Percentiles rank a stretch among this genome's conserved stretches.
These are phyloP conservation scores for Rotaria socialis DNA, from an alignment of 2,888 invertebrate genomes.

Conservation along the genomic window DNA sequence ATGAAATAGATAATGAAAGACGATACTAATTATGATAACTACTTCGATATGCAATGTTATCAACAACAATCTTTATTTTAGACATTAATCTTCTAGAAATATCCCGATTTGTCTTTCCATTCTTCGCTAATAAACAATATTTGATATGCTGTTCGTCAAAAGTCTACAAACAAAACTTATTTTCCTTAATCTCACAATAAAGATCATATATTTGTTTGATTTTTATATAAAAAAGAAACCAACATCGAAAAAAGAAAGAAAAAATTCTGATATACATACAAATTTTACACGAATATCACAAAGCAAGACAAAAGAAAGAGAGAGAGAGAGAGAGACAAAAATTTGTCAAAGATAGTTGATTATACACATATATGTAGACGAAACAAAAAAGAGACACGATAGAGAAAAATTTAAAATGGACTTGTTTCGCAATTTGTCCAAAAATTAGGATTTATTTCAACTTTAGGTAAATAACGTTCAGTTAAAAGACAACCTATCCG, in stretches of 20 bases:
- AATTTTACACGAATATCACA: constrained; percentile 21
- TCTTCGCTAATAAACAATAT: too few species aligned
- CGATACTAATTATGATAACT: background rate
- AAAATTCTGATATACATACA: background rate
- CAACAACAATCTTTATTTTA: too few species aligned
- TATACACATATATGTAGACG: background rate
- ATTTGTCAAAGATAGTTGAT: constrained; percentile 4
- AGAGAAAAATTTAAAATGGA: background rate
- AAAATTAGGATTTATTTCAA: constrained; percentile 22
- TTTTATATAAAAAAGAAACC: background rate
- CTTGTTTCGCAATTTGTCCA: background rate
- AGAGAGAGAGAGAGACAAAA: background rate
- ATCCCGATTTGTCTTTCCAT: background rate
- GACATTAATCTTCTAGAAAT: too few species aligned
- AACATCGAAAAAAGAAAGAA: background rate
- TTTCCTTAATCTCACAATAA: background rate
- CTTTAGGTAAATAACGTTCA: background rate
- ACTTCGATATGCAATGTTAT: too few species aligned
- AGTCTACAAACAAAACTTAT: too few species aligned
- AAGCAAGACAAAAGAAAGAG: background rate
- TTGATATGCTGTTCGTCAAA: too few species aligned
- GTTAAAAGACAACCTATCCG: background rate
- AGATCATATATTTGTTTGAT: background rate
- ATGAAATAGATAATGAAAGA: background rate
- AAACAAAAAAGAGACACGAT: background rate